Evolutionary conservation across 2,888 invertebrate genomes (phyloP), one percentile per base, ranked within the genome.

Genomic region (Pyrocoelia pectoralis): DNA sequence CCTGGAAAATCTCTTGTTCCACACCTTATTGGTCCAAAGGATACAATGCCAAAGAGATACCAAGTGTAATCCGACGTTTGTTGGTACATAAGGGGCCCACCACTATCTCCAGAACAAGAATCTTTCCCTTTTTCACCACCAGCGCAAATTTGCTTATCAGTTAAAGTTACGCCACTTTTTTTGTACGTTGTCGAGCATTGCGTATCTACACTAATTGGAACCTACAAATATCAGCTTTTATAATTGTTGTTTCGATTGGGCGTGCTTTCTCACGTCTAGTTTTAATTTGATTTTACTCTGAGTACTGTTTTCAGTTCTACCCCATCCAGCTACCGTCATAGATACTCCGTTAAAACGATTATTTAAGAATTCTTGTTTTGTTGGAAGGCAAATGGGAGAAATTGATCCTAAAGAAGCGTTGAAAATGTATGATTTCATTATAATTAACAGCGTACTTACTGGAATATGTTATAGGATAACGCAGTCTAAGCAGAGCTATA

Each of bases 401-500:
- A 88, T 81, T 70, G 81, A 88, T 71, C 84, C 87, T 81, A 67
- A 56, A 77, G 71, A 13, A 14, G n/a, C n/a, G n/a, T n/a, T n/a
- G n/a, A n/a, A 24, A 24, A 6, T 24, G 24, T 24, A 24, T 24
- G 24, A 6, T 5, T 5, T 24, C 24, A 6, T 3, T 24, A 5
- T 24, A 24, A 24, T 24, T 24, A 24, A 24, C 24, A 6, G 3
- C 6, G 33, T 40, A 52, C 70, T 74, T 77, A 86, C 87, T 84
- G 53, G 85, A 86, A 72, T 83, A 87, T 3, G 74, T 67, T 0
- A 88, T 87, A 15, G 84, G 79, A 1, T 76, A 75, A 0, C 81
- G 71, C 9, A 93, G 80, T 54, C 92, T 84, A 29, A 93, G 73
- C 10, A 93, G 79, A 0, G 91, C 93, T 41, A 93, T 90, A 74